Evolutionary conservation across 2,113 vertebrate genomes (phyloP).

Genomic region (Nothobranchius kuhntae): DNA sequence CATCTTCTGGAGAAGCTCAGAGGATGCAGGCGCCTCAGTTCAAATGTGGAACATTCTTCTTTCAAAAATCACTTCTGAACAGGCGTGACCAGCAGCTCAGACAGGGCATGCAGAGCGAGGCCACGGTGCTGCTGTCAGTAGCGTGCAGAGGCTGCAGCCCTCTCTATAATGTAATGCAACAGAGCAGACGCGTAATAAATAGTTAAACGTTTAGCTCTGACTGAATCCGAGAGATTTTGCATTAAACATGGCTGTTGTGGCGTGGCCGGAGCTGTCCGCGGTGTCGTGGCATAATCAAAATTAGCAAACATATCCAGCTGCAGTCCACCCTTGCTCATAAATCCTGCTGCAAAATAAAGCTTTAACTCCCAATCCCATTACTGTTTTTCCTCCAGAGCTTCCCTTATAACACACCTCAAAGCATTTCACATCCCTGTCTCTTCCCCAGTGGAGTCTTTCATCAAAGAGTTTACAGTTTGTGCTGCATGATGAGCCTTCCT

Average conservation of each 20-base stretch:
- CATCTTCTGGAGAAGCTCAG: slow-evolving; percentile 1
- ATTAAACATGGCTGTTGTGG: background rate
- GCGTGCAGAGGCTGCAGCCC: background rate
- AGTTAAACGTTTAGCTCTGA: slow-evolving; percentile 12
- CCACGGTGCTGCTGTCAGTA: slow-evolving; percentile 10
- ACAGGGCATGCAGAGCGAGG: background rate
- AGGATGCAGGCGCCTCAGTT: slow-evolving; percentile 31
- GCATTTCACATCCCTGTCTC: slow-evolving; percentile 21
- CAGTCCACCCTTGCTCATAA: slow-evolving; percentile 26
- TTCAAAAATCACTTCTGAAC: slow-evolving; percentile 32
- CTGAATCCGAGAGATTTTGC: background rate
- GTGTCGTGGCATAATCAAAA: slow-evolving; percentile 22
- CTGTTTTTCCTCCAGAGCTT: background rate
- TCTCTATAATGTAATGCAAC: background rate
- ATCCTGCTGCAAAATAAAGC: slow-evolving; percentile 19
- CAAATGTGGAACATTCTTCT: slow-evolving; percentile 33
- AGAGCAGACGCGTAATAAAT: background rate
- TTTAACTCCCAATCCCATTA: background rate
- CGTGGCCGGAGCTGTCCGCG: slow-evolving; percentile 25
- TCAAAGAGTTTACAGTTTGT: slow-evolving; percentile 1
- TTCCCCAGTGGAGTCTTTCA: slow-evolving; percentile 12
- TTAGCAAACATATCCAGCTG: slow-evolving; percentile 15
- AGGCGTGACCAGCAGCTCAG: slow-evolving; percentile 11
- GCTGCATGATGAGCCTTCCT: slow-evolving; percentile 15
- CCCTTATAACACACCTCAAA: slow-evolving; percentile 13